Conservation (phyloP, 1,140 invertebrate genomes). For the Bombyx mandarina region DNA sequence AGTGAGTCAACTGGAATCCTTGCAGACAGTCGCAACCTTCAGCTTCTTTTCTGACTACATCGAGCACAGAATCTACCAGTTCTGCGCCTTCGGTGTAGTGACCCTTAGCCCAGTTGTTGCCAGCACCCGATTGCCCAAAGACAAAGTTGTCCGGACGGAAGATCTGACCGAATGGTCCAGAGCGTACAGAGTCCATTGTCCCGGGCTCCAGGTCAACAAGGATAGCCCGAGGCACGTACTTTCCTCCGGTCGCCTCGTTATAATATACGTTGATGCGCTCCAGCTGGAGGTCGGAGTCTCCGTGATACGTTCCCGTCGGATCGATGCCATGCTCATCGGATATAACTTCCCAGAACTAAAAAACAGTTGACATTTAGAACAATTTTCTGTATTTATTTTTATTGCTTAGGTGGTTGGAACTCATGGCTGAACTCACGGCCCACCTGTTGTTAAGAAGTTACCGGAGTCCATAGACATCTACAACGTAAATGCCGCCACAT, state of each 20-base stretch:
- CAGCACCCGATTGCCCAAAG: constrained; percentile 12
- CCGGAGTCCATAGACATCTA: too few species aligned
- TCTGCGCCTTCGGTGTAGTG: constrained; percentile 92
- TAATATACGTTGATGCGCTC: constrained; percentile 93
- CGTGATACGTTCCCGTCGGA: constrained; percentile 88
- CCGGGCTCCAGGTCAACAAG: constrained; percentile 84
- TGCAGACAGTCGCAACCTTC: constrained; percentile 79
- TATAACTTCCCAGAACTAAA: constrained; percentile 72
- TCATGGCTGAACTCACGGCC: too few species aligned
- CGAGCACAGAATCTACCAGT: constrained; percentile 89
- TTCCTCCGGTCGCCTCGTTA: constrained; percentile 85
- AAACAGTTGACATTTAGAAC: too few species aligned
- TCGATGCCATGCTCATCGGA: constrained; percentile 94
- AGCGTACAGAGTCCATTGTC: constrained; percentile 85
- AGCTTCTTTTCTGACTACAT: constrained; percentile 89
- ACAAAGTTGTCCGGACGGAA: constrained; percentile 93
- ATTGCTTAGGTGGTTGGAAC: too few species aligned
- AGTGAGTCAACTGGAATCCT: constrained; percentile 79
- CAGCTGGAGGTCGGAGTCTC: constrained; percentile 88
- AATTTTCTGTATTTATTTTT: too few species aligned
- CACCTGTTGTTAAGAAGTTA: too few species aligned
- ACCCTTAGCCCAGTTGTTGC: constrained; percentile 86
- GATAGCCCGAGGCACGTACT: constrained; percentile 60
- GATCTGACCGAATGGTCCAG: constrained; percentile 83
- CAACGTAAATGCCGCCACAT: too few species aligned